Evolutionary conservation across 2,113 vertebrate species (phyloP).

Genomic region (Gymnarchus niloticus): DNA sequence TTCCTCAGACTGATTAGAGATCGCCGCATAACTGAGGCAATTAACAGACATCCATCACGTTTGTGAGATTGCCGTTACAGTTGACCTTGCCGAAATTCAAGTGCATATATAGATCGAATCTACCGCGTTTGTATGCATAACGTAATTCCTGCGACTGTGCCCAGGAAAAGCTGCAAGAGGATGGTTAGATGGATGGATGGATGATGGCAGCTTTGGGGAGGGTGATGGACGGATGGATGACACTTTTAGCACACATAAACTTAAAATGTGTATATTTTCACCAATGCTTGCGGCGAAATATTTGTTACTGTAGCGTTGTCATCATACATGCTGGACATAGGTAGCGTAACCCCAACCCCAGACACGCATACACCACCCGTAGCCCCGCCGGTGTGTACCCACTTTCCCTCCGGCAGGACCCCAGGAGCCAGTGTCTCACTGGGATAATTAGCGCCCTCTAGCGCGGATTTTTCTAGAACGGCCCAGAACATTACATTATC

Average conservation of each 20-base stretch:
- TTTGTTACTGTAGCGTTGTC: background rate
- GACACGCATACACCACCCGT: too few species aligned
- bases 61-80: conserved; percentile 36
- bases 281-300: too few species aligned
- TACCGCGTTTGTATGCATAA: background rate
- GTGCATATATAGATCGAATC: background rate
- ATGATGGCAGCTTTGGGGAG: too few species aligned
- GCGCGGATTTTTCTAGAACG: background rate
- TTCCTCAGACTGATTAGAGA: conserved; percentile 47
- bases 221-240: too few species aligned
- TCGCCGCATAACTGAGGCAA: conserved; percentile 49
- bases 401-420: background rate
- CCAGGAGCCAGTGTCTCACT: background rate
- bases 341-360: background rate
- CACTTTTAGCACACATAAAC: background rate
- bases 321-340: background rate
- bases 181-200: background rate
- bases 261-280: background rate
- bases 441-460: background rate
- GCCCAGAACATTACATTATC: background rate
- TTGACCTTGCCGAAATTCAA: background rate
- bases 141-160: background rate
- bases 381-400: background rate
- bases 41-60: conserved; percentile 50
- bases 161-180: too few species aligned